Percentiles rank a stretch among this genome's conserved stretches.
These are phyloP conservation scores for Cephus sareptanus DNA, from an alignment of 2,888 invertebrate genomes.

Conservation along the genomic window DNA sequence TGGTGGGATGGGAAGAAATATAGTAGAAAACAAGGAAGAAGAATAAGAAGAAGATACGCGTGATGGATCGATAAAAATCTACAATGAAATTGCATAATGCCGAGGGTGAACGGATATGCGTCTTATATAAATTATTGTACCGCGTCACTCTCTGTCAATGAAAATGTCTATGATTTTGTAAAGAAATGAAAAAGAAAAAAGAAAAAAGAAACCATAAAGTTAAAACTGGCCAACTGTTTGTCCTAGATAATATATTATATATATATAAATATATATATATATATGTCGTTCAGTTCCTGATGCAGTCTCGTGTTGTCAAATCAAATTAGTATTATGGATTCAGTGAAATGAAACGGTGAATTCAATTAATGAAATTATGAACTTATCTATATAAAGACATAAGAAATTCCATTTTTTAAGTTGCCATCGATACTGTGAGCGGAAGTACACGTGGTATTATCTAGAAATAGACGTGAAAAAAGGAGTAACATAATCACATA, in stretches of 20 bases:
- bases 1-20: slow-evolving; percentile 4
- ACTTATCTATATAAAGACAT: slow-evolving; percentile 29
- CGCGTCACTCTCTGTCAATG: slow-evolving; percentile 36
- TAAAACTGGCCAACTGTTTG: slow-evolving; percentile 49
- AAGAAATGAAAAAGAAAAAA: slow-evolving; percentile 23
- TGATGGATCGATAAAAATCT: slow-evolving; percentile 12
- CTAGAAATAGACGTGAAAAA: slow-evolving; percentile 38
- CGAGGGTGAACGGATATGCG: slow-evolving; percentile 20
- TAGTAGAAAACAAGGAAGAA: slow-evolving; percentile 18
- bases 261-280: slow-evolving; percentile 43
- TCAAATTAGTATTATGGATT: slow-evolving; percentile 55
- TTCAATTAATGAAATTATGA: slow-evolving; percentile 6
- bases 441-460: slow-evolving; percentile 47
- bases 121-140: slow-evolving; percentile 40
- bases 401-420: slow-evolving; percentile 41
- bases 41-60: slow-evolving; percentile 11
- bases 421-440: slow-evolving; percentile 46
- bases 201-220: slow-evolving; percentile 20
- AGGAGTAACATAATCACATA: slow-evolving; percentile 30
- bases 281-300: slow-evolving; percentile 59
- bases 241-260: slow-evolving; percentile 50
- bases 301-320: slow-evolving; percentile 59
- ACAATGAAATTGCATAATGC: slow-evolving; percentile 16
- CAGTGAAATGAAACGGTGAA: slow-evolving; percentile 32
- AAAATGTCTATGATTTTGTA: slow-evolving; percentile 43